These are phyloP conservation scores for Coptodon rendalli DNA, from an alignment of 2,113 vertebrate species.

Conservation along the genomic window DNA sequence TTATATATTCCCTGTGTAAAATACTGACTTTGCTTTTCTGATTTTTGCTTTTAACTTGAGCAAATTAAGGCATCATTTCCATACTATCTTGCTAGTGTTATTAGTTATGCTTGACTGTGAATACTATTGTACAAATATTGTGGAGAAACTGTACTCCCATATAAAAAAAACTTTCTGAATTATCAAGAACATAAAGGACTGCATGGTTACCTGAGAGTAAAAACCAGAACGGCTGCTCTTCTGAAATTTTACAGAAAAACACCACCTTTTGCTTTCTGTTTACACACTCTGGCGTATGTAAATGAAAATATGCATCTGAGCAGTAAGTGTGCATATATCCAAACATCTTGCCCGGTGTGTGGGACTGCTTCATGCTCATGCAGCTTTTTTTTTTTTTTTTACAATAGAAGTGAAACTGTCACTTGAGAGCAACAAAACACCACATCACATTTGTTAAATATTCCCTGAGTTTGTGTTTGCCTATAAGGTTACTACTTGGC, in stretches of 20 bases:
- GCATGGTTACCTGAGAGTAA: not conserved
- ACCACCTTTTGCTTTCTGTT: not conserved
- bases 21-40: not conserved
- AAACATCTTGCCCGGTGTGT: not conserved
- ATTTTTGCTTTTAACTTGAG: not conserved
- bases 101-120: not conserved
- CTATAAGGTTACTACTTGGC: not conserved
- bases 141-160: not conserved
- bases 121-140: not conserved
- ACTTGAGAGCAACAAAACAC: constrained; percentile 15
- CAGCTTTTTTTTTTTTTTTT: not conserved
- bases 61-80: not conserved
- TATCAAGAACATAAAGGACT: not conserved
- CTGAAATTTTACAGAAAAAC: not conserved
- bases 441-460: constrained; percentile 14
- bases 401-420: not conserved
- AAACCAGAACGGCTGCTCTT: not conserved
- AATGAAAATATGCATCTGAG: not conserved
- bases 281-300: not conserved
- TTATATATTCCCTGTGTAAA: not conserved
- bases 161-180: not conserved
- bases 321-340: not conserved
- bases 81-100: not conserved
- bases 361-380: not conserved
- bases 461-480: not conserved